Percentiles rank a stretch among this genome's conserved stretches.
phyloP scores from a whole-genome alignment of 2,888 invertebrate genomes.

The Netelia inedita region DNA sequence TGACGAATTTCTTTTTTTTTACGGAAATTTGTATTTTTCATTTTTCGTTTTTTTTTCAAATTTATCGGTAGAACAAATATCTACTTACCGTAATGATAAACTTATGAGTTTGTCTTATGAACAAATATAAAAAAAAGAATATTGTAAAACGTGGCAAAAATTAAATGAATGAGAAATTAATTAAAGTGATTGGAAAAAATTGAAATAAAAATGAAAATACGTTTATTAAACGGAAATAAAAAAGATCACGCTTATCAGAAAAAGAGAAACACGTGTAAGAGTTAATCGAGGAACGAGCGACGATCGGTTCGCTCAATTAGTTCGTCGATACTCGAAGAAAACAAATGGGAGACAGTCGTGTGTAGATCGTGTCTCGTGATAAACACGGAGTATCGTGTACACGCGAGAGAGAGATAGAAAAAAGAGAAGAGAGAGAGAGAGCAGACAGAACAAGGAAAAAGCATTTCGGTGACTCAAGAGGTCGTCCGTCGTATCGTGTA shows the following conservation, averaged over 20 bases:
- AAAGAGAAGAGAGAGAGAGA: slow-evolving; percentile 8
- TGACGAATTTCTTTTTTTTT: slow-evolving; percentile 1
- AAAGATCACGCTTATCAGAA: not conserved
- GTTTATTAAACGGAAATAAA: too few relatives aligned
- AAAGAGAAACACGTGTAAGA: slow-evolving; percentile 24
- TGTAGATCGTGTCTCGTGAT: slow-evolving; percentile 58
- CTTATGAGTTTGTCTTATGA: too few relatives aligned
- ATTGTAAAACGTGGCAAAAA: too few relatives aligned
- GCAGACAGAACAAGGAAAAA: too few relatives aligned
- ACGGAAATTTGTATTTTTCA: not conserved
- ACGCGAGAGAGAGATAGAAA: not conserved
- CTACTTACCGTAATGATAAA: too few relatives aligned
- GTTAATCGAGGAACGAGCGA: slow-evolving; percentile 33
- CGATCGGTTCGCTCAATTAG: slow-evolving; percentile 41
- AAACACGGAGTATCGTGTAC: slow-evolving; percentile 29
- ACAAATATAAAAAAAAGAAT: too few relatives aligned
- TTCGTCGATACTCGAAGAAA: slow-evolving; percentile 44
- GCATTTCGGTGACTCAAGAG: not conserved
- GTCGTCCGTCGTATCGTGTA: slow-evolving; percentile 20
- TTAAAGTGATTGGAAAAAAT: too few relatives aligned
- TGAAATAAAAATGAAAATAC: too few relatives aligned
- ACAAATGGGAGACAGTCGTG: slow-evolving; percentile 40
- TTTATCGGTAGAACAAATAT: too few relatives aligned
- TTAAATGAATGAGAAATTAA: too few relatives aligned
- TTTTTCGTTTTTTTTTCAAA: too few relatives aligned